These are phyloP conservation scores for Adelognathus sp. DNA, from an alignment of 2,888 invertebrate species.

Conservation along the genomic window DNA sequence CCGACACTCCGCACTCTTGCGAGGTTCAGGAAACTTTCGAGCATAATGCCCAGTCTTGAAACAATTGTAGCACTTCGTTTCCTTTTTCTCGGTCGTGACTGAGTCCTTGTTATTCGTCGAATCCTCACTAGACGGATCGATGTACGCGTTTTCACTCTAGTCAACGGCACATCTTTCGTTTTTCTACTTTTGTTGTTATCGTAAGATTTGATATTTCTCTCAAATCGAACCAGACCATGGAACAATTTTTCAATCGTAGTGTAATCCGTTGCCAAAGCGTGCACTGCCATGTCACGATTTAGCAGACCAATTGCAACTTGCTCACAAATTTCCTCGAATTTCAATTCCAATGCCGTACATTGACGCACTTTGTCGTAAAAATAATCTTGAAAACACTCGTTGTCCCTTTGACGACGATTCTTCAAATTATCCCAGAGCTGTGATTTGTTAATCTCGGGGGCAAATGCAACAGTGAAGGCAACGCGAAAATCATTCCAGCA, in stretches of 20 bases:
- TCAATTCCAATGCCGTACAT: constrained; percentile 35
- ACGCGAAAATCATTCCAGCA: constrained; percentile 13
- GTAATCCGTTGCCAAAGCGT: background rate
- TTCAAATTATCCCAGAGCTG: constrained; percentile 42
- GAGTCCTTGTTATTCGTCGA: background rate
- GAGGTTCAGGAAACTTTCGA: constrained; percentile 23
- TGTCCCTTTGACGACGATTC: constrained; percentile 29
- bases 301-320: constrained; percentile 37
- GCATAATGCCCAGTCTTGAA: constrained; percentile 18
- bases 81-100: background rate
- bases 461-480: constrained; percentile 25
- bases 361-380: constrained; percentile 49
- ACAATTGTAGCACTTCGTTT: constrained; percentile 13
- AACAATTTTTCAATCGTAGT: background rate
- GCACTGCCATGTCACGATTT: constrained; percentile 33
- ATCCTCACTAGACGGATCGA: background rate
- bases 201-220: background rate
- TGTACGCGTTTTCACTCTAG: background rate
- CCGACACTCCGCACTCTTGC: background rate
- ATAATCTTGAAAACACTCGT: constrained; percentile 35
- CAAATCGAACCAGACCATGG: background rate
- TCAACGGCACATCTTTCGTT: background rate
- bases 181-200: background rate
- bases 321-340: constrained; percentile 35
- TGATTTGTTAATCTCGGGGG: constrained; percentile 4